A percentile compares a stretch with the other conserved stretches of the same genome.
phyloP scores from a whole-genome alignment of 2,797 vertebrate genomes.

The Sphenodon punctatus region DNA sequence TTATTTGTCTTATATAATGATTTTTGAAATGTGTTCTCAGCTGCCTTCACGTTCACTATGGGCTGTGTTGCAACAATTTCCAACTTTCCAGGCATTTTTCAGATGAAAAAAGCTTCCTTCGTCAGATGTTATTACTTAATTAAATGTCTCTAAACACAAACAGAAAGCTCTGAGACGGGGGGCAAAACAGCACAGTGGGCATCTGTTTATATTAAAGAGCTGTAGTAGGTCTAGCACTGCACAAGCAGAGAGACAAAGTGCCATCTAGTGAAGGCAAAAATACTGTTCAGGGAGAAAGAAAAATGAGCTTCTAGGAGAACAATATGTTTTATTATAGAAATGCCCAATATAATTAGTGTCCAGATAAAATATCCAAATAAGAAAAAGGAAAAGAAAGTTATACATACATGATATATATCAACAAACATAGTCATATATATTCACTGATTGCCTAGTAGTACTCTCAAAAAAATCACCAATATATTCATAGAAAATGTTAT shows the following conservation, averaged over 20 bases:
- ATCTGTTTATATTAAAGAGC: background rate
- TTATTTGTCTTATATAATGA: background rate
- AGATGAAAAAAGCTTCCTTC: background rate
- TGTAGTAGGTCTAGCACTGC: background rate
- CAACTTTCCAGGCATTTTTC: background rate
- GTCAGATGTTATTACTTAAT: background rate
- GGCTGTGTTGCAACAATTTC: background rate
- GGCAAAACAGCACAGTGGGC: background rate
- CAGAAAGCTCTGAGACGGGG: background rate
- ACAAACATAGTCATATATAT: too few relatives aligned
- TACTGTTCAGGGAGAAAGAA: background rate
- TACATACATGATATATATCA: too few relatives aligned
- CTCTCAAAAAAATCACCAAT: too few relatives aligned
- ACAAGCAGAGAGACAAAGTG: constrained; percentile 27
- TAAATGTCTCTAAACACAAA: constrained; percentile 25
- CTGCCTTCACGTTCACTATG: background rate
- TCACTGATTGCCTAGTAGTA: too few relatives aligned
- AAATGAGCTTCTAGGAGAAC: background rate
- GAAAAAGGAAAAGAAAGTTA: background rate
- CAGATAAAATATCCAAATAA: background rate
- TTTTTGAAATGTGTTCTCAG: background rate
- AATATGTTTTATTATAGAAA: background rate
- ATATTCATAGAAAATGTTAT: too few relatives aligned
- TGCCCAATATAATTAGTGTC: background rate
- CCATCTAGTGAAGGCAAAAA: constrained; percentile 43